Percentiles rank a stretch among this genome's conserved stretches.
Conservation (phyloP, 2,113 vertebrate genomes). For the Hyperopisus bebe region DNA sequence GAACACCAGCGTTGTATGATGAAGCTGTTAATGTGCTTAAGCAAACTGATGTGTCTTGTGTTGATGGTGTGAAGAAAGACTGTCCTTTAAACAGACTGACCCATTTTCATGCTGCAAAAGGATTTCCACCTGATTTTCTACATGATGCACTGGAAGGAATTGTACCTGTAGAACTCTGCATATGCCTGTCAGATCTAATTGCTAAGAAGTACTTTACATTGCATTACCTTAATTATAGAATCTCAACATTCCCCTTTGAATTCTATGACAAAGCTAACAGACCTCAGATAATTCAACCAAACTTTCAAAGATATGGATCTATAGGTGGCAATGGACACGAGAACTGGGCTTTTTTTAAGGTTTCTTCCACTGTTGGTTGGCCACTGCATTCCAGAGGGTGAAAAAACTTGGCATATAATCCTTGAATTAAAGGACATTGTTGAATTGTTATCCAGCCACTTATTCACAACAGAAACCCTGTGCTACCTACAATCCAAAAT, state of each 20-base stretch:
- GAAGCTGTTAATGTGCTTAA: conserved; percentile 15
- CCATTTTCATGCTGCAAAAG: conserved; percentile 22
- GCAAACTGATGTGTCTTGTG: conserved; percentile 14
- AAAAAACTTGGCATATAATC: conserved; percentile 18
- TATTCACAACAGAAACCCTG: conserved; percentile 29
- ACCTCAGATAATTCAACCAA: conserved; percentile 19
- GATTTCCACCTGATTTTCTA: conserved; percentile 27
- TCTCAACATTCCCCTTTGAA: conserved; percentile 9
- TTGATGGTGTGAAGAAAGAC: conserved; percentile 32
- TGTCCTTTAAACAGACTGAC: conserved; percentile 20
- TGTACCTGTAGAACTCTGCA: conserved; percentile 30
- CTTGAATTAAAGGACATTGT: conserved; percentile 36
- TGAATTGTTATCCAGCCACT: conserved; percentile 20
- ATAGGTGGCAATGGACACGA: conserved; percentile 15
- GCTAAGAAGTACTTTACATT: conserved; percentile 31
- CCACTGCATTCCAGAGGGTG: conserved; percentile 5
- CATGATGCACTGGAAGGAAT: conserved; percentile 32
- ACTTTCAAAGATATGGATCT: conserved; percentile 14
- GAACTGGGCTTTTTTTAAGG: conserved; percentile 18
- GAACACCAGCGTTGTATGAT: conserved; percentile 23
- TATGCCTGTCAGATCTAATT: conserved; percentile 29
- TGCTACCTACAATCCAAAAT: conserved; percentile 35
- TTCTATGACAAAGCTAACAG: conserved; percentile 23
- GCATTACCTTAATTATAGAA: conserved; percentile 13
- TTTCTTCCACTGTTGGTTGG: conserved; percentile 21